These are phyloP conservation scores for Leptoteleia sp. DNA, from an alignment of 1,140 invertebrate species.

Conservation along the genomic window DNA sequence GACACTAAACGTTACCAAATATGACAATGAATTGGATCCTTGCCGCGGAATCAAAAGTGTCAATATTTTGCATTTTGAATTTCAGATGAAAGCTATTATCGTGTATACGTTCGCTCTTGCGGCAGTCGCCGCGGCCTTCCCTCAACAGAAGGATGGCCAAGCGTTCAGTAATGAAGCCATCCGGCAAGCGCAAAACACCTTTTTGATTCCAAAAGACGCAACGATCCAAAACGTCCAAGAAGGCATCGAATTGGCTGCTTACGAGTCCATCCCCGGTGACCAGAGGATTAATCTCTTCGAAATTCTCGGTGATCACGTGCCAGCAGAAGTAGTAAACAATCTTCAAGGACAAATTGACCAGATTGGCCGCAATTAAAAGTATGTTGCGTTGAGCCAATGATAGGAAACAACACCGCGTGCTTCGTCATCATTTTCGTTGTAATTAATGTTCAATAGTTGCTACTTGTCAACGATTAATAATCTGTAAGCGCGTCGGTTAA, in stretches of 20 bases:
- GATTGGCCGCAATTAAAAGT: conserved; percentile 84
- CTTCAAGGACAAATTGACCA: conserved; percentile 90
- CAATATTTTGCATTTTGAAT: too few relatives aligned
- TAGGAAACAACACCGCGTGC: not conserved
- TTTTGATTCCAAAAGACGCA: conserved; percentile 91
- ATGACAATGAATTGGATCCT: too few relatives aligned
- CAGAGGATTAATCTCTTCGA: conserved; percentile 90
- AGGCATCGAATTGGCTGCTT: conserved; percentile 90
- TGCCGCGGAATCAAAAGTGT: too few relatives aligned
- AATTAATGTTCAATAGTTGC: conserved; percentile 11
- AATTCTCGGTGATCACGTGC: conserved; percentile 90
- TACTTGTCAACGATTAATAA: conserved; percentile 56
- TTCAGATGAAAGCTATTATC: conserved; percentile 71
- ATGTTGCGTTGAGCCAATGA: too few relatives aligned
- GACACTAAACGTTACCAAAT: too few relatives aligned
- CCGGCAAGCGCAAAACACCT: conserved; percentile 90
- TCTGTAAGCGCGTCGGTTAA: conserved; percentile 65
- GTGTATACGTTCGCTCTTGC: conserved; percentile 78
- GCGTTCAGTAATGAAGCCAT: conserved; percentile 92
- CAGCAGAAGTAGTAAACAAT: conserved; percentile 90
- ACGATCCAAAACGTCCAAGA: conserved; percentile 92
- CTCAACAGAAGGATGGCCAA: conserved; percentile 87
- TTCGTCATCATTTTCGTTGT: conserved; percentile 2
- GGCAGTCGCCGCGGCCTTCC: conserved; percentile 82
- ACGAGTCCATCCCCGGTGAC: conserved; percentile 90